Conservation (phyloP, 2,888 invertebrate species). For the Trimorus sp. region DNA sequence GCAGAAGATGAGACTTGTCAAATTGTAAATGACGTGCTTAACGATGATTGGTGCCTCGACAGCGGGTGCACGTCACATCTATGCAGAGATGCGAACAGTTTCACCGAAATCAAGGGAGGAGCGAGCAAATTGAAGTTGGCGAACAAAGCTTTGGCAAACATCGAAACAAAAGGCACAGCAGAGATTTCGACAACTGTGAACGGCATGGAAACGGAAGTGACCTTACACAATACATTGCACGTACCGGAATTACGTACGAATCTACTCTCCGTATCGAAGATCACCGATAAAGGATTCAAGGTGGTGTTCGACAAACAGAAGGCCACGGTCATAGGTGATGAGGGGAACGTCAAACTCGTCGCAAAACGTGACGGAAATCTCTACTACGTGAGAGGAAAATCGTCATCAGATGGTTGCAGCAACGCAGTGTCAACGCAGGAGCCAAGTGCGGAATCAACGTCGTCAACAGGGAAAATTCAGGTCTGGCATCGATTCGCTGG, state of each 20-base stretch:
- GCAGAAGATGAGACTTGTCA: neutral
- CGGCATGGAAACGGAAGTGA: neutral
- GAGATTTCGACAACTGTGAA: neutral
- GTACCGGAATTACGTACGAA: neutral
- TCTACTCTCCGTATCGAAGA: neutral
- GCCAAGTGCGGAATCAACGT: neutral
- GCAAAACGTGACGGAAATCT: neutral
- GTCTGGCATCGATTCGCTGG: neutral
- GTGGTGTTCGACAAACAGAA: neutral
- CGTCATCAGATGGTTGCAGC: neutral
- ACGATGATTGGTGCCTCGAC: conserved; percentile 22
- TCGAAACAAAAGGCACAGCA: neutral
- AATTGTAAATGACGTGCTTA: neutral
- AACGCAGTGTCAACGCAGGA: neutral
- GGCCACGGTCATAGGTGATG: neutral
- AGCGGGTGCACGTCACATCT: conserved; percentile 51
- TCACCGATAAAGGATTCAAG: neutral
- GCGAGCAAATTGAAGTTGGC: neutral
- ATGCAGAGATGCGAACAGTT: conserved; percentile 22
- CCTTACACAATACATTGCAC: neutral
- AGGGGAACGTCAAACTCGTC: neutral
- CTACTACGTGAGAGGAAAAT: neutral
- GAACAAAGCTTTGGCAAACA: neutral
- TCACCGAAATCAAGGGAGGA: neutral
- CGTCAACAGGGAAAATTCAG: neutral